These are phyloP conservation scores for Odocoileus hemionus DNA, from an alignment of 2,113 vertebrate species.

Conservation along the genomic window DNA sequence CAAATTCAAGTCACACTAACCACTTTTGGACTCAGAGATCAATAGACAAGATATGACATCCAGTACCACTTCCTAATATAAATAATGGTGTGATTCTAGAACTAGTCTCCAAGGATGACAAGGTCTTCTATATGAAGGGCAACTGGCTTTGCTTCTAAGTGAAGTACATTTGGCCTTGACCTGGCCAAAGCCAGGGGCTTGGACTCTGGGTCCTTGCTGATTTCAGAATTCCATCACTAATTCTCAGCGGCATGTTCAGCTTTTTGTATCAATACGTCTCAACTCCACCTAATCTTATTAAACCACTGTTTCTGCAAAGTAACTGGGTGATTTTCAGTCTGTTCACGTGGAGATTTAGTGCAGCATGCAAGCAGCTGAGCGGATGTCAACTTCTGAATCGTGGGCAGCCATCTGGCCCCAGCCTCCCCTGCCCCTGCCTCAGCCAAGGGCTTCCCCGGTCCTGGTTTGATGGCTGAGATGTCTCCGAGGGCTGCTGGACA, in stretches of 20 bases:
- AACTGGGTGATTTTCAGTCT: neutral
- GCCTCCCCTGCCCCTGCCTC: neutral
- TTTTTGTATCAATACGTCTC: neutral
- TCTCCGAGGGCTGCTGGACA: neutral
- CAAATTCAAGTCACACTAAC: neutral
- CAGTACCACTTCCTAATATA: neutral
- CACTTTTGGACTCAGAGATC: neutral
- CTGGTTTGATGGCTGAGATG: neutral
- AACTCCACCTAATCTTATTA: neutral
- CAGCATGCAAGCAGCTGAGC: neutral
- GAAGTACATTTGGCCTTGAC: neutral
- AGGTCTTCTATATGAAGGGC: neutral
- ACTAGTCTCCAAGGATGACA: neutral
- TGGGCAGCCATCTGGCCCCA: neutral
- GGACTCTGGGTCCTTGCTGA: neutral
- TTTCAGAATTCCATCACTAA: neutral
- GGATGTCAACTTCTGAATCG: neutral
- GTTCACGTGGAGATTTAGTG: neutral
- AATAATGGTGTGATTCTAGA: neutral
- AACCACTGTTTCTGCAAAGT: neutral
- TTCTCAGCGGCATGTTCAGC: neutral
- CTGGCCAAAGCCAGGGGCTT: neutral
- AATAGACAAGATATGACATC: neutral
- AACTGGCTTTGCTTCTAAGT: neutral
- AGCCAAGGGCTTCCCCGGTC: neutral